Conservation (phyloP, 2,113 vertebrate species). For the Tetraodon nigroviridis region DNA sequence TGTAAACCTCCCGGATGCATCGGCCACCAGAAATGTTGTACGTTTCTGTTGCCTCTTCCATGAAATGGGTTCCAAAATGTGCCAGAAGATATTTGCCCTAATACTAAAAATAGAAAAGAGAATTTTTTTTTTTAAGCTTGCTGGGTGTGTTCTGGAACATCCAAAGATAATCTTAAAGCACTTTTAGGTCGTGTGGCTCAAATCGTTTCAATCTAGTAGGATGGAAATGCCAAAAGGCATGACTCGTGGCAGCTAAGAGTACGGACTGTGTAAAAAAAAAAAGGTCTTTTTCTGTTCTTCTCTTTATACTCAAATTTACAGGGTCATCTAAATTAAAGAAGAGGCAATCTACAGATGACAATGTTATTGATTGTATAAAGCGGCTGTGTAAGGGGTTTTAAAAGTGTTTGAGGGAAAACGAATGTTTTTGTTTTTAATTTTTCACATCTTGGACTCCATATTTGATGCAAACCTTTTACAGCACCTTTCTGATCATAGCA, state of each 20-base stretch:
- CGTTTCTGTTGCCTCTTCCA: slow-evolving; percentile 48
- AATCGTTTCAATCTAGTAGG: slow-evolving; percentile 61
- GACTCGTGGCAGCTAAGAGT: slow-evolving; percentile 72
- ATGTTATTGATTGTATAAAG: slow-evolving; percentile 58
- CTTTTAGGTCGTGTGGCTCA: slow-evolving; percentile 70
- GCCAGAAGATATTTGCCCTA: slow-evolving; percentile 66
- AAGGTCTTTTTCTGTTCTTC: slow-evolving; percentile 46
- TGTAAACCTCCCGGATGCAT: slow-evolving; percentile 62
- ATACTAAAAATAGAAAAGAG: slow-evolving; percentile 42
- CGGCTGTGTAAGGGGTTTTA: slow-evolving; percentile 24
- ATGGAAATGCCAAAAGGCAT: slow-evolving; percentile 67
- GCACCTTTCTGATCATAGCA: slow-evolving; percentile 45
- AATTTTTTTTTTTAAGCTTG: slow-evolving; percentile 16
- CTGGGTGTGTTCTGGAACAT: slow-evolving; percentile 73
- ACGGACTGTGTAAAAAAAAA: slow-evolving; percentile 51
- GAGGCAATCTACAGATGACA: slow-evolving; percentile 68
- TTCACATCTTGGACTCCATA: slow-evolving; percentile 36
- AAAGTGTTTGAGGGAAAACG: slow-evolving; percentile 27
- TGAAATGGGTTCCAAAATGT: slow-evolving; percentile 63
- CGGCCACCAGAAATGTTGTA: slow-evolving; percentile 51
- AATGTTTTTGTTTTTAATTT: slow-evolving; percentile 21
- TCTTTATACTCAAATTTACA: slow-evolving; percentile 47
- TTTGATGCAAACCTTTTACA: slow-evolving; percentile 32
- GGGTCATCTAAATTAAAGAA: slow-evolving; percentile 51
- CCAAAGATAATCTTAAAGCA: slow-evolving; percentile 80